Evolutionary conservation across 1,140 invertebrate genomes (phyloP), one percentile per base, ranked within the genome.

Genomic region (Drosophila watanabei): DNA sequence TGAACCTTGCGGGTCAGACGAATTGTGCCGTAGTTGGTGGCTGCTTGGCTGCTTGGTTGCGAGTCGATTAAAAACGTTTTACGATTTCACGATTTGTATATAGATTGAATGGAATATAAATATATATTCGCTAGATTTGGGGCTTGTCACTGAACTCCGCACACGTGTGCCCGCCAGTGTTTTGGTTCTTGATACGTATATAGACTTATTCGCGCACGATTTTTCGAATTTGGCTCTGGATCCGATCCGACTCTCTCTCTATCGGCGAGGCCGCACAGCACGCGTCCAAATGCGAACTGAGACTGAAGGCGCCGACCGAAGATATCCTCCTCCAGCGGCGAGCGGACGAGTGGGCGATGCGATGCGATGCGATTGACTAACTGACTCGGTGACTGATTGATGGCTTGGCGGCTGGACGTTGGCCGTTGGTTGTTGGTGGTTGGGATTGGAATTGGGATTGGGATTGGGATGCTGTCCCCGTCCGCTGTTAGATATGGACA

Each of bases 221-320:
- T 79, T 69, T 35, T 14, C n/a, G 16, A 16, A 28, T 69, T 62
- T 16, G 32, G 30, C 54, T 57, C 35, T 43, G 30, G 61, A 39
- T 65, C 75, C 62, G 46, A 61, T 71, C 56, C 70, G 76, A 71
- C 56, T 77, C 49, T 80, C 61, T 79, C 66, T 79, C 79, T 80
- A 59, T 85, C 82, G 75, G 61, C 79, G 75, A 82, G 68, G 71
- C 85, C 81, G 86, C 76, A 88, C 63, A 88, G 83, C 83, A 87
- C 84, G 84, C 85, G 86, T 88, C 82, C 81, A 90, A 88, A 88
- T 89, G 81, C 86, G 77, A 88, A 88, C 86, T 88, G 86, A 88
- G 82, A 87, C 84, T 88, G 71, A 90, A 88, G 75, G 75, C 69
- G 75, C 78, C 84, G 85, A 75, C 80, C 72, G 73, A 89, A 89